phyloP scores from a whole-genome alignment of 2,113 vertebrate species.

The Chitala chitala region DNA sequence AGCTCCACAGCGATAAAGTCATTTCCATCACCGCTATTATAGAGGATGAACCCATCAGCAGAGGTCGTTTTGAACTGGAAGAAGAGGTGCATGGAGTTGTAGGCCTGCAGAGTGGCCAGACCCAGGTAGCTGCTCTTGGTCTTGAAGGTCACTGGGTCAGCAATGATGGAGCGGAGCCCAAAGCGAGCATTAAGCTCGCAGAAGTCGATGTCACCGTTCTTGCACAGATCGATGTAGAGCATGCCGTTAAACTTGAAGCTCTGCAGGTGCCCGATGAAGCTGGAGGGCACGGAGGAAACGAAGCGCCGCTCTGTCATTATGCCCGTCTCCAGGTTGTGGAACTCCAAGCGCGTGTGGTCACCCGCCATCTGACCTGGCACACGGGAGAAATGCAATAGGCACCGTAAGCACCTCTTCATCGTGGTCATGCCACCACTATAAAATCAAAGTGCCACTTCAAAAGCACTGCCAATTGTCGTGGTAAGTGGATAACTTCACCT shows the following conservation, averaged over 20 bases:
- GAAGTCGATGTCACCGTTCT: slow-evolving; percentile 95
- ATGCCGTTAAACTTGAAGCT: slow-evolving; percentile 91
- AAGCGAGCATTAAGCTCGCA: slow-evolving; percentile 94
- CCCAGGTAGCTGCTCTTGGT: slow-evolving; percentile 94
- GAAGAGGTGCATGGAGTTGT: slow-evolving; percentile 96
- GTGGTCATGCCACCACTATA: no score
- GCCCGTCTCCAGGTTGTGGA: slow-evolving; percentile 93
- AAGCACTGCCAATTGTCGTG: no score
- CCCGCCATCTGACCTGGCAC: slow-evolving; percentile 85
- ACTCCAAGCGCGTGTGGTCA: slow-evolving; percentile 92
- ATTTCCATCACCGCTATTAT: slow-evolving; percentile 75
- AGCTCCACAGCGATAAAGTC: slow-evolving; percentile 95
- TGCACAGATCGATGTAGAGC: slow-evolving; percentile 96
- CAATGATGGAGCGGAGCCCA: slow-evolving; percentile 88
- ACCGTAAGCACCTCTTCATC: neutral
- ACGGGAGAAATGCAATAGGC: neutral
- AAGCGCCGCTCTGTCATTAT: slow-evolving; percentile 92
- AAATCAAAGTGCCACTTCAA: neutral
- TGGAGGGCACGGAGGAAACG: slow-evolving; percentile 81
- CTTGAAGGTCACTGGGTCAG: slow-evolving; percentile 92
- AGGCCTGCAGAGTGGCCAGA: slow-evolving; percentile 89
- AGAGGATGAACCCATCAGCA: slow-evolving; percentile 90
- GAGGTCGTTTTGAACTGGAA: slow-evolving; percentile 98
- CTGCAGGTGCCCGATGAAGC: slow-evolving; percentile 93
- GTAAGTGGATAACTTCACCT: no score